phyloP scores from a whole-genome alignment of 2,113 vertebrate species.

The Hiodon alosoides region DNA sequence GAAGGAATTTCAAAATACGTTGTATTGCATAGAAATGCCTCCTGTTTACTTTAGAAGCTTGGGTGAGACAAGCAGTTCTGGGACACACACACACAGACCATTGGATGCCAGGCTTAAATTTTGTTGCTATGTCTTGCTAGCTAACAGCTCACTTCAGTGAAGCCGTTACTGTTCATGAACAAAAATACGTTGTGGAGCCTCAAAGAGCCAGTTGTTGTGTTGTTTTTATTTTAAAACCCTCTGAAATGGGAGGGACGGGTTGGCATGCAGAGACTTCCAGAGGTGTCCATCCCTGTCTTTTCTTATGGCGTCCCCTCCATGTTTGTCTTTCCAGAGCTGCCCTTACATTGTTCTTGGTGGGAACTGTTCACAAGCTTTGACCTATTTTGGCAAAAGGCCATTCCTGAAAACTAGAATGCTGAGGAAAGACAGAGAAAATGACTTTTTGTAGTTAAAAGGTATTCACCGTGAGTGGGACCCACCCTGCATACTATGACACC shows the following conservation, averaged over 20 bases:
- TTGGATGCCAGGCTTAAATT: neutral
- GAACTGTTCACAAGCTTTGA: neutral
- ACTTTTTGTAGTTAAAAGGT: neutral
- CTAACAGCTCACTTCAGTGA: neutral
- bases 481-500: neutral
- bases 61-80: conserved; percentile 16
- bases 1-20: conserved; percentile 53
- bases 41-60: conserved; percentile 6
- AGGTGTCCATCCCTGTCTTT: neutral
- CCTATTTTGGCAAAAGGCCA: neutral
- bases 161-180: conserved; percentile 3
- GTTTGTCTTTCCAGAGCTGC: neutral
- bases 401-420: neutral
- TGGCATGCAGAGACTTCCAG: neutral
- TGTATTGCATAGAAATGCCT: conserved; percentile 36
- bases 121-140: neutral
- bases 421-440: neutral
- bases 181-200: neutral
- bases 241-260: neutral
- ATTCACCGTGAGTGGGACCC: neutral
- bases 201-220: neutral
- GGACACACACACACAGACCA: conserved; percentile 20
- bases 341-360: neutral
- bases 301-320: neutral
- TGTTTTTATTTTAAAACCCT: neutral